A percentile compares a stretch with the other conserved stretches of the same genome.
Evolutionary conservation across 2,797 vertebrate genomes (phyloP).

Genomic region (Pelodytes ibericus): DNA sequence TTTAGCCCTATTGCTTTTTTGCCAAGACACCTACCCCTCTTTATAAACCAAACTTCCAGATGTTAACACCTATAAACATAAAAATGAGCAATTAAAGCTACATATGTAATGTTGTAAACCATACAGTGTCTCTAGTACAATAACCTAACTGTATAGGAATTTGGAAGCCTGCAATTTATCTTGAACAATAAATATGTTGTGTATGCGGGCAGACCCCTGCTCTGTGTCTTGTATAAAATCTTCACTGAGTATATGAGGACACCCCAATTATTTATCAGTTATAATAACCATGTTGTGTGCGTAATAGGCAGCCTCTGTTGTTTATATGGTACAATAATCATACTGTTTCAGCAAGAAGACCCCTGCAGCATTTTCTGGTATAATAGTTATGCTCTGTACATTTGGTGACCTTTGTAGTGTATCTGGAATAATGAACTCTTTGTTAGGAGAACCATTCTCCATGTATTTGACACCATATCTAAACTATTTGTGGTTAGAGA

Average conservation of each 20-base stretch:
- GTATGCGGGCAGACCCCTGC: not conserved
- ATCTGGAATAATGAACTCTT: not conserved
- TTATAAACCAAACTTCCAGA: too few species aligned
- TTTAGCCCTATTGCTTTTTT: too few species aligned
- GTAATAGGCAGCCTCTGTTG: conserved; percentile 16
- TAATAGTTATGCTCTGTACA: not conserved
- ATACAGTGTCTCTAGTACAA: not conserved
- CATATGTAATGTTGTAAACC: too few species aligned
- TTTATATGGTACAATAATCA: conserved; percentile 20
- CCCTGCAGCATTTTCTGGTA: conserved; percentile 10
- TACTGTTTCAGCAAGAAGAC: conserved; percentile 6
- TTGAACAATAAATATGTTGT: conserved; percentile 29
- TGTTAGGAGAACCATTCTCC: not conserved
- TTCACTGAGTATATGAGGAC: conserved; percentile 3
- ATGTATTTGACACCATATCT: not conserved
- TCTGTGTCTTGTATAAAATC: conserved; percentile 23
- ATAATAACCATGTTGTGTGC: conserved; percentile 14
- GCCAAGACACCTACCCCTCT: too few species aligned
- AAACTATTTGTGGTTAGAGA: not conserved
- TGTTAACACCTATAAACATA: too few species aligned
- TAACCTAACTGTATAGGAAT: not conserved
- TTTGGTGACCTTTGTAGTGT: not conserved
- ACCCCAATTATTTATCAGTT: conserved; percentile 26
- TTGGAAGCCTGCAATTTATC: not conserved
- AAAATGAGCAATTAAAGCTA: too few species aligned